Percentiles rank a stretch among this genome's conserved stretches.
Conservation (phyloP, 2,113 vertebrate species). For the Oreochromis tanganicae region DNA sequence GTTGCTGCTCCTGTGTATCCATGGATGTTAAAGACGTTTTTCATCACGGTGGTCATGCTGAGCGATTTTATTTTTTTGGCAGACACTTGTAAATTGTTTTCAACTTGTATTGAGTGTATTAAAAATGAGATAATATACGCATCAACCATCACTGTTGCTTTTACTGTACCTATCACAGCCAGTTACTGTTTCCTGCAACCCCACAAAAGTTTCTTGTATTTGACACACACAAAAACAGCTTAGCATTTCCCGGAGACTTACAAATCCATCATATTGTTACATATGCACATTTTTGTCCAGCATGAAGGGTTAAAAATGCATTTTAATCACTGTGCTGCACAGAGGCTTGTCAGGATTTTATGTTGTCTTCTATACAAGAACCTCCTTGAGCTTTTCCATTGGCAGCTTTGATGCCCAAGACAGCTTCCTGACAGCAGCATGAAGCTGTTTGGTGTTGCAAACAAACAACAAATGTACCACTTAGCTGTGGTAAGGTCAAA, state of each 20-base stretch:
- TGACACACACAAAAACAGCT: background rate
- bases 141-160: background rate
- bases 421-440: background rate
- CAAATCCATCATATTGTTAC: background rate
- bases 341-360: background rate
- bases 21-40: conserved; percentile 5
- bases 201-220: background rate
- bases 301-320: background rate
- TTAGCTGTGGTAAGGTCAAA: background rate
- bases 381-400: background rate
- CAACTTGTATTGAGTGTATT: background rate
- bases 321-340: background rate
- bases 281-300: background rate
- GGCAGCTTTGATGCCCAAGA: background rate
- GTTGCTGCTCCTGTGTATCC: background rate
- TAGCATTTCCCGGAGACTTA: background rate
- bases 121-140: background rate
- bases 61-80: background rate
- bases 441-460: background rate
- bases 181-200: background rate
- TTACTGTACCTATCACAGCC: background rate
- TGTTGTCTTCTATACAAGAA: background rate
- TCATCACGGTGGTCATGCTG: background rate
- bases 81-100: background rate
- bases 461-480: background rate